A percentile compares a stretch with the other conserved stretches of the same genome.
phyloP scores from a whole-genome alignment of 2,797 vertebrate genomes.

The Brotogeris chrysoptera region DNA sequence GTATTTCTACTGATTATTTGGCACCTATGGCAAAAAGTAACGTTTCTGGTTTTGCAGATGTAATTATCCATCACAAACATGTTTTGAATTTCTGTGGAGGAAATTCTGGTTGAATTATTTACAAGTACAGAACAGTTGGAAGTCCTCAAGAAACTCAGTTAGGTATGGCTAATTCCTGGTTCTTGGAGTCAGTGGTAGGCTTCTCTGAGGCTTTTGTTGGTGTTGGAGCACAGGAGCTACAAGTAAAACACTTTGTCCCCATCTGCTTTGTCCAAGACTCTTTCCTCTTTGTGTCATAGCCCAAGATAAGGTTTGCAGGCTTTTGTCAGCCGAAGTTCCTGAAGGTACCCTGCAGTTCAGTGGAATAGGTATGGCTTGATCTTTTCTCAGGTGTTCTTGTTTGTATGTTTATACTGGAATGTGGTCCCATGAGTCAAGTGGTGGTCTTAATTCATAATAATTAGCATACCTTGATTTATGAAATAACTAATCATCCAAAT shows the following conservation, averaged over 20 bases:
- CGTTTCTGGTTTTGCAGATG: not conserved
- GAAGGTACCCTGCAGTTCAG: not conserved
- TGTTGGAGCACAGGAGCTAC: not conserved
- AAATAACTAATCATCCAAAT: not conserved
- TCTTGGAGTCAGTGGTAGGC: not conserved
- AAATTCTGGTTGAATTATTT: not conserved
- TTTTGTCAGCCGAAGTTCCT: not conserved
- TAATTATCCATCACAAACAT: not conserved
- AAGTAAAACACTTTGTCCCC: not conserved
- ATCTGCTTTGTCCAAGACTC: not conserved
- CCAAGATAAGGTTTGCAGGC: not conserved
- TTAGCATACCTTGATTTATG: not conserved
- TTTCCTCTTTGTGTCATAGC: not conserved
- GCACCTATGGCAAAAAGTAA: not conserved
- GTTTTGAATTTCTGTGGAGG: not conserved
- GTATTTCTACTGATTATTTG: not conserved
- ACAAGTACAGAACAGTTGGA: not conserved
- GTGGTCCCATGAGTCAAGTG: not conserved
- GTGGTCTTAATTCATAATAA: not conserved
- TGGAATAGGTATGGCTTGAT: not conserved
- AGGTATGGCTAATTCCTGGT: not conserved
- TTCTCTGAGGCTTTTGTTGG: not conserved
- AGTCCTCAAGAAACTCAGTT: not conserved
- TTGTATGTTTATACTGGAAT: not conserved
- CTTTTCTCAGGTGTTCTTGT: not conserved